Conservation (phyloP, 2,888 invertebrate genomes). For the Eulithis testata region DNA sequence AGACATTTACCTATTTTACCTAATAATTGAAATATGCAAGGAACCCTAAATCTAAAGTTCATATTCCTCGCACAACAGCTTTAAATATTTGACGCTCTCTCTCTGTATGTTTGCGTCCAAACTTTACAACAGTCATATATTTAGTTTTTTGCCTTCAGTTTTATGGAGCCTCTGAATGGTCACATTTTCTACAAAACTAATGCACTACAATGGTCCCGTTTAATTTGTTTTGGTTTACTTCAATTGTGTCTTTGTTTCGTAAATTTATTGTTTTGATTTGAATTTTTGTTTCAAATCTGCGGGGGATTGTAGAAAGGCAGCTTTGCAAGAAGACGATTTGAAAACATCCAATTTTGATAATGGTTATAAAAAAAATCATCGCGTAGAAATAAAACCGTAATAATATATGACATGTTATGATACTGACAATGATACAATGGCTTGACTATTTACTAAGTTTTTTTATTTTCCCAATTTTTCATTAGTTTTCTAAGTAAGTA, state of each 20-base stretch:
- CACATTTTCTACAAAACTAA: conserved; percentile 47
- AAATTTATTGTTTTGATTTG: conserved; percentile 68
- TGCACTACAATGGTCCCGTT: conserved; percentile 56
- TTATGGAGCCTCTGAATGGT: conserved; percentile 76
- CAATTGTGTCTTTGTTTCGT: conserved; percentile 65
- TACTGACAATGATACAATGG: too few relatives aligned
- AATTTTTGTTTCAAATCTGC: conserved; percentile 47
- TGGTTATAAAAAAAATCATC: too few relatives aligned
- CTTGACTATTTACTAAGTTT: too few relatives aligned
- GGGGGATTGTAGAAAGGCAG: conserved; percentile 34
- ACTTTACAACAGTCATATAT: conserved; percentile 73
- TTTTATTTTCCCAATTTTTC: too few relatives aligned
- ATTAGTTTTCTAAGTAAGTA: too few relatives aligned
- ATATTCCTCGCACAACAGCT: conserved; percentile 33
- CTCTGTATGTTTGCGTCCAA: conserved; percentile 50
- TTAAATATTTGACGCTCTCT: conserved; percentile 44
- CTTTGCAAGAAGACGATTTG: conserved; percentile 4
- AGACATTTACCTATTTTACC: neutral
- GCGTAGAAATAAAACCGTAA: too few relatives aligned
- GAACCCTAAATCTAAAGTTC: conserved; percentile 35
- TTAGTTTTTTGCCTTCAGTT: conserved; percentile 49
- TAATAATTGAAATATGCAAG: conserved; percentile 2
- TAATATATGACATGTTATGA: too few relatives aligned
- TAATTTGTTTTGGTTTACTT: conserved; percentile 82
- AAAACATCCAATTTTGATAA: neutral